Evolutionary conservation across 2,113 vertebrate species (phyloP).

Genomic region (Chaetorhynchus papuensis): DNA sequence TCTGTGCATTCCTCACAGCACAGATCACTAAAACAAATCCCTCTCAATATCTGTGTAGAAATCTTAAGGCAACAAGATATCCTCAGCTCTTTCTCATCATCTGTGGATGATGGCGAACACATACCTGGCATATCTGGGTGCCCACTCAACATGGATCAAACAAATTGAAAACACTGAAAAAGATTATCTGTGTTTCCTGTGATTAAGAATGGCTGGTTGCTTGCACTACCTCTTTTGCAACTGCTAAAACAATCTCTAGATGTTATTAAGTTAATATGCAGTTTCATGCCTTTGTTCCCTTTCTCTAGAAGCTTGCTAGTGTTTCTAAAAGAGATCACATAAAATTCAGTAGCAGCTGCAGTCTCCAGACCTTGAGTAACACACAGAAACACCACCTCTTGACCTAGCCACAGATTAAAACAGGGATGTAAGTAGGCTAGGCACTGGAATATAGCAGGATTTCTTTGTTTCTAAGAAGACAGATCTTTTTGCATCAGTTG

Average conservation of each 20-base stretch:
- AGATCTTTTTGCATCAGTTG: background rate
- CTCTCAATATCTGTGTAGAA: background rate
- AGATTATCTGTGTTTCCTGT: background rate
- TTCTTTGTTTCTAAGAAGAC: background rate
- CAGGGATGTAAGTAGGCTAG: background rate
- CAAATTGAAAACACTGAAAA: background rate
- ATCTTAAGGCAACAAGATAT: background rate
- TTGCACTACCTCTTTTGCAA: background rate
- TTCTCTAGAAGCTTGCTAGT: background rate
- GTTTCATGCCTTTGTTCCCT: background rate
- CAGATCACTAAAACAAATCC: background rate
- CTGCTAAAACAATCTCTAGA: background rate
- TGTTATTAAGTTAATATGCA: background rate
- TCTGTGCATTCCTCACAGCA: background rate
- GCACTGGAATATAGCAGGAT: background rate
- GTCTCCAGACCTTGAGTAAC: background rate
- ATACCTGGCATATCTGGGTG: background rate
- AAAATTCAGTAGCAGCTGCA: background rate
- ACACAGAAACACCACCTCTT: background rate
- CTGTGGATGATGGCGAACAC: background rate
- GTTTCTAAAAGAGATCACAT: background rate
- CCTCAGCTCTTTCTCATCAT: background rate
- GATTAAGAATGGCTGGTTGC: background rate
- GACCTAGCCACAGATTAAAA: background rate
- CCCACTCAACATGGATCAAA: background rate